These are phyloP conservation scores for Smutsia temminckii DNA, from an alignment of 2,797 vertebrate genomes.

Conservation along the genomic window DNA sequence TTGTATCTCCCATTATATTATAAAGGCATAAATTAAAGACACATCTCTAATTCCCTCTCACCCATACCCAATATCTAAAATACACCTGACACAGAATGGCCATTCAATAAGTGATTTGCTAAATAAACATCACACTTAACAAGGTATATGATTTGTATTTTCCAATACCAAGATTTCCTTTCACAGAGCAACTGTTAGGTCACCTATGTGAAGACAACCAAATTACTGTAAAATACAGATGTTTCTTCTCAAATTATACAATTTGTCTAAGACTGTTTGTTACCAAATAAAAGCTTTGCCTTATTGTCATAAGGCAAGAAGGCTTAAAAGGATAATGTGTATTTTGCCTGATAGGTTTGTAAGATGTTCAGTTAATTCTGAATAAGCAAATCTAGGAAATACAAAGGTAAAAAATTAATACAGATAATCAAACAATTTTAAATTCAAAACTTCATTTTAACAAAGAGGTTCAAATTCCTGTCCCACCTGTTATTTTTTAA, in stretches of 20 bases:
- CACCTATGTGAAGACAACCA: background rate
- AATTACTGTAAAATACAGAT: background rate
- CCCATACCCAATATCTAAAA: background rate
- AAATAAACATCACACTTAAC: conserved; percentile 35
- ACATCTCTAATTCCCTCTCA: conserved; percentile 6
- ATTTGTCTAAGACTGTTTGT: background rate
- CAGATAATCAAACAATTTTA: background rate
- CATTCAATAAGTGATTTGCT: conserved; percentile 40
- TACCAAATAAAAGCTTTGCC: background rate
- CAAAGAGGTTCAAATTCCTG: conserved; percentile 53
- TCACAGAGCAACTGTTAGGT: background rate
- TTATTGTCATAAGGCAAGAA: background rate
- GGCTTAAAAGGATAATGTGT: background rate
- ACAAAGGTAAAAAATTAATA: background rate
- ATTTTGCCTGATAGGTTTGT: background rate
- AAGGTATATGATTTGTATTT: background rate
- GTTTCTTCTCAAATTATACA: conserved; percentile 6
- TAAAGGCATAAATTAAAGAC: background rate
- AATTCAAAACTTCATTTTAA: conserved; percentile 52
- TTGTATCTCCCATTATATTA: background rate
- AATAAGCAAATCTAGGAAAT: conserved; percentile 36
- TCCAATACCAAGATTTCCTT: conserved; percentile 30
- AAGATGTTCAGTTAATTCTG: background rate
- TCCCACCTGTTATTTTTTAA: background rate
- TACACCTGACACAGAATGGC: background rate